Evolutionary conservation across 2,888 invertebrate genomes (phyloP).

Genomic region (Leucania comma): DNA sequence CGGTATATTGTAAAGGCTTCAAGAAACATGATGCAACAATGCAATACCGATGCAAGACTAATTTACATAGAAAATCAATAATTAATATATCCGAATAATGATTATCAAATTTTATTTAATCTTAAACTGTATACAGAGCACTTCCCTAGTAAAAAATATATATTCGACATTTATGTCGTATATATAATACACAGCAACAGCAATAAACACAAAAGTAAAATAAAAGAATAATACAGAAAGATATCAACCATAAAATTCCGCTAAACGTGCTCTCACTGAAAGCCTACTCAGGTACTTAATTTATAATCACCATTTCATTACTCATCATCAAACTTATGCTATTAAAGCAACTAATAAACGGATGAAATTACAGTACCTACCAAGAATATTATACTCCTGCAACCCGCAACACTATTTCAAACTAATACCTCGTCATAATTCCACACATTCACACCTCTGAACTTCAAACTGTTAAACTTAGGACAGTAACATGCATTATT

Average conservation of each 20-base stretch:
- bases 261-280: no score
- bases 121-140: no score
- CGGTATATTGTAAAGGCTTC: not conserved
- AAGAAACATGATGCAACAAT: not conserved
- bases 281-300: not conserved
- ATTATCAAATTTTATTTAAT: no score
- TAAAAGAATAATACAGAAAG: no score
- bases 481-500: conserved; percentile 62
- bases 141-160: no score
- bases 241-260: no score
- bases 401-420: not conserved
- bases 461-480: conserved; percentile 50
- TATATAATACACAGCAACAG: no score
- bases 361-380: conserved; percentile 5
- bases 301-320: not conserved
- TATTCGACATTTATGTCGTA: no score
- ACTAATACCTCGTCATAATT: conserved; percentile 20
- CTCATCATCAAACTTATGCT: not conserved
- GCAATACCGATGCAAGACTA: not conserved
- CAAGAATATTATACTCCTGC: not conserved
- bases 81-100: no score
- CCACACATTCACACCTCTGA: conserved; percentile 39
- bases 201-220: no score
- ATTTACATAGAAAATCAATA: no score
- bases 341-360: not conserved